Base-by-base conservation (phyloP, 2,113 vertebrate species). In the Orycteropus afer region DNA sequence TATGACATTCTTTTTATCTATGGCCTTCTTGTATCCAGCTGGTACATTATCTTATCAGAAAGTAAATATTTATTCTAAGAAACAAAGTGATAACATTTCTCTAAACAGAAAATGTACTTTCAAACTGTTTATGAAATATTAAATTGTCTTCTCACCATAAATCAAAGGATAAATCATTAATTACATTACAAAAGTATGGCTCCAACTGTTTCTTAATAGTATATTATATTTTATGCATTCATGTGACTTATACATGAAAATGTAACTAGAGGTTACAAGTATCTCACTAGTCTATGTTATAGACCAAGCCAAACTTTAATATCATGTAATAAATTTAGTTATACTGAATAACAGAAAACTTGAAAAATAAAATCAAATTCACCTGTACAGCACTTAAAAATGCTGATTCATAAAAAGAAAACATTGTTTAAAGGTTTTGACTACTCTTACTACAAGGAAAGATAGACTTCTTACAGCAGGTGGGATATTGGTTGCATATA, bases 91-190 rank as follows among this genome's bases (percentile, higher is more conserved):
- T 78, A 81, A 53, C 81, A 81, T 7, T 61, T 67, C 65, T 59
- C 20, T 90, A 67, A 95, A 51, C 9, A 73, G 61, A 91, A 45
- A n/a, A 13, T 37, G 12, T 51, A 5, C 74, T 80, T 7, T 40
- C 15, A 95, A 71, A 20, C 59, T 92, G 32, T 53, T 74, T 77
- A n/a, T 86, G 77, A 91, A 96, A 89, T 51, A 87, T 47, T 84
- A 61, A 93, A 49, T 42, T 92, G 17, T 37, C 89, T 78, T 32
- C 85, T 82, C 2, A 63, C 37, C 29, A 76, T 65, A 73, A 91
- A 73, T 49, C 18, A 91, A 92, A 94, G 13, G 86, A 67, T 40
- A 79, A 63, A 77, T 87, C 55, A 53, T 71, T 22, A 71, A 29
- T 89, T 85, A 32, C 17, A 77, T 69, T 73, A 59, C 5, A 69